Conservation (phyloP, 2,888 invertebrate genomes). For the Eupithecia centaureata region DNA sequence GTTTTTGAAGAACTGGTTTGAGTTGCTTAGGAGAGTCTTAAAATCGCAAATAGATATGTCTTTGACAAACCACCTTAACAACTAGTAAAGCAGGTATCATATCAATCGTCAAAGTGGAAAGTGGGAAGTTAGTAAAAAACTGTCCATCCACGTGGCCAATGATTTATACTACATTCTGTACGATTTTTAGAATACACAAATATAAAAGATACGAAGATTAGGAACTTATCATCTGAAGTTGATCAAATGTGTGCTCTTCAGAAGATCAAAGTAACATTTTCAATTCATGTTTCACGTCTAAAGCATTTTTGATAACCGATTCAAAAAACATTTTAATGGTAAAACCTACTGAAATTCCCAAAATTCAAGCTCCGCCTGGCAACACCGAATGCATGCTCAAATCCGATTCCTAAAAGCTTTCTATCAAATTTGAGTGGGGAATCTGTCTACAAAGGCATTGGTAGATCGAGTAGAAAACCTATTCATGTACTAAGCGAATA, state of each 20-base stretch:
- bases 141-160: too few relatives aligned
- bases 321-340: conserved; percentile 4
- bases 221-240: not conserved
- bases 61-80: too few relatives aligned
- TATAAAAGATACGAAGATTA: not conserved
- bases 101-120: too few relatives aligned
- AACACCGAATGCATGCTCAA: conserved; percentile 21
- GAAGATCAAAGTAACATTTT: not conserved
- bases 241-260: not conserved
- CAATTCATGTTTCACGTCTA: conserved; percentile 3
- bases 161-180: not conserved
- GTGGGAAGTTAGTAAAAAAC: too few relatives aligned
- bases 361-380: conserved; percentile 9
- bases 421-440: conserved; percentile 26
- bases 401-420: conserved; percentile 31
- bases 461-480: conserved; percentile 25
- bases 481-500: conserved; percentile 26
- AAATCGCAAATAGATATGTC: not conserved
- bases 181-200: not conserved
- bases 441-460: conserved; percentile 26
- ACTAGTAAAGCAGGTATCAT: too few relatives aligned
- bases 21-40: not conserved
- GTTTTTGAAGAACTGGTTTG: conserved; percentile 4
- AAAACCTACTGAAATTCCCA: conserved; percentile 1
- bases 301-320: not conserved